A percentile compares a stretch with the other conserved stretches of the same genome.
Evolutionary conservation across 2,888 invertebrate genomes (phyloP).

Genomic region (Nemotelus pantherinus): DNA sequence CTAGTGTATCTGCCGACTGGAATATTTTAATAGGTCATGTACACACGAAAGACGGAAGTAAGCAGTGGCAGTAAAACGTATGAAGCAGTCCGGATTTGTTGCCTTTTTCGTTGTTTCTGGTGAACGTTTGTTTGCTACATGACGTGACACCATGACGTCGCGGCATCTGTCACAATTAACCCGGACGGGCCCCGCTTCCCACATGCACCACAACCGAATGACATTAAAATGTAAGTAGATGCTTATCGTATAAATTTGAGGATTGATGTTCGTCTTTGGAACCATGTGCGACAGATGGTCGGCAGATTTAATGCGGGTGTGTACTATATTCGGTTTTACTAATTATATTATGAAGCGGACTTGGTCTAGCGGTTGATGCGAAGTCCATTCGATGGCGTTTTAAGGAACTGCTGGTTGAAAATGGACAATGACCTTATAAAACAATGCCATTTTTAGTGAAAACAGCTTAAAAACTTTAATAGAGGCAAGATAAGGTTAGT

Average conservation of each 20-base stretch:
- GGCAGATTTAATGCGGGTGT: slow-evolving; percentile 11
- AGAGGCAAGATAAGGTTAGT: too few species aligned
- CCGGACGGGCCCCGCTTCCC: background rate
- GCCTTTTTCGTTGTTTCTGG: background rate
- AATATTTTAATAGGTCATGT: slow-evolving; percentile 35
- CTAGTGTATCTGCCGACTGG: slow-evolving; percentile 16
- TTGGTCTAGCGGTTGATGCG: slow-evolving; percentile 1
- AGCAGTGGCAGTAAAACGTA: slow-evolving; percentile 5
- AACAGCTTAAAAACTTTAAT: too few species aligned
- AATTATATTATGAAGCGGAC: slow-evolving; percentile 30
- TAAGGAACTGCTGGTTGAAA: too few species aligned
- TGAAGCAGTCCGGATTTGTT: background rate
- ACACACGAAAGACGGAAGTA: slow-evolving; percentile 31
- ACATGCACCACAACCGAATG: slow-evolving; percentile 31
- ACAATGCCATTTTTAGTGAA: too few species aligned
- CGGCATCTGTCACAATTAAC: slow-evolving; percentile 43
- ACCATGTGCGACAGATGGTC: slow-evolving; percentile 34
- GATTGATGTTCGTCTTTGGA: slow-evolving; percentile 22
- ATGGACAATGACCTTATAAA: too few species aligned
- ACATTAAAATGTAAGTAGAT: slow-evolving; percentile 40
- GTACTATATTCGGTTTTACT: slow-evolving; percentile 13
- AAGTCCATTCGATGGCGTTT: background rate
- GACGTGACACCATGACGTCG: slow-evolving; percentile 11
- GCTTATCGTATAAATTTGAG: slow-evolving; percentile 42
- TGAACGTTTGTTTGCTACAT: background rate